Conservation (phyloP, 2,797 vertebrate species). For the Coluber constrictor region DNA sequence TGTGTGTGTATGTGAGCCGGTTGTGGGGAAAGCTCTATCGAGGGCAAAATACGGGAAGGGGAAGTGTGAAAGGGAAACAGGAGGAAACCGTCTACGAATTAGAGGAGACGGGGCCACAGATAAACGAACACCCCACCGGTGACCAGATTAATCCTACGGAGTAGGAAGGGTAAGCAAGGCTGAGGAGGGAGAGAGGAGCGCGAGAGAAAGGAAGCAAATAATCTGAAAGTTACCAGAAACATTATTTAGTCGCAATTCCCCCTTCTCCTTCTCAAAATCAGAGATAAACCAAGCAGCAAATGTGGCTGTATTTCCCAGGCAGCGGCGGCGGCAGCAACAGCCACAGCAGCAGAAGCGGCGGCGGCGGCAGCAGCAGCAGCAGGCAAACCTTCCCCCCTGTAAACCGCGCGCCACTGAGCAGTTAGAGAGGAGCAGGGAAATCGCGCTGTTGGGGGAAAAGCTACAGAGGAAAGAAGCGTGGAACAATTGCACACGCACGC, state of each 20-base stretch:
- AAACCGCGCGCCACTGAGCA: constrained; percentile 61
- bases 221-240: constrained; percentile 91
- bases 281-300: constrained; percentile 64
- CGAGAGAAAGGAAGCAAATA: constrained; percentile 63
- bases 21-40: constrained; percentile 28
- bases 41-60: constrained; percentile 46
- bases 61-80: constrained; percentile 46
- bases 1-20: not conserved
- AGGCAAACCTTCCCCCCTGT: constrained; percentile 59
- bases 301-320: constrained; percentile 65
- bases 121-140: constrained; percentile 64
- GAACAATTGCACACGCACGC: constrained; percentile 72
- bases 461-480: constrained; percentile 70
- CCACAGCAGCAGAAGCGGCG: constrained; percentile 56
- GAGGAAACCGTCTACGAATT: constrained; percentile 43
- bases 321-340: constrained; percentile 62
- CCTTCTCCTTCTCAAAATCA: constrained; percentile 76
- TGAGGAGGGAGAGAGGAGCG: constrained; percentile 46
- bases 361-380: constrained; percentile 55
- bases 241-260: constrained; percentile 80
- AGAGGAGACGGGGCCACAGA: constrained; percentile 58
- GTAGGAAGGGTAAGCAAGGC: constrained; percentile 38
- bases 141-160: constrained; percentile 55
- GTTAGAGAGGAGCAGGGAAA: constrained; percentile 57
- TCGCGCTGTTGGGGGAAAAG: constrained; percentile 64